A percentile compares a stretch with the other conserved stretches of the same genome.
Conservation (phyloP, 2,113 vertebrate species). For the Orthonyx spaldingii region DNA sequence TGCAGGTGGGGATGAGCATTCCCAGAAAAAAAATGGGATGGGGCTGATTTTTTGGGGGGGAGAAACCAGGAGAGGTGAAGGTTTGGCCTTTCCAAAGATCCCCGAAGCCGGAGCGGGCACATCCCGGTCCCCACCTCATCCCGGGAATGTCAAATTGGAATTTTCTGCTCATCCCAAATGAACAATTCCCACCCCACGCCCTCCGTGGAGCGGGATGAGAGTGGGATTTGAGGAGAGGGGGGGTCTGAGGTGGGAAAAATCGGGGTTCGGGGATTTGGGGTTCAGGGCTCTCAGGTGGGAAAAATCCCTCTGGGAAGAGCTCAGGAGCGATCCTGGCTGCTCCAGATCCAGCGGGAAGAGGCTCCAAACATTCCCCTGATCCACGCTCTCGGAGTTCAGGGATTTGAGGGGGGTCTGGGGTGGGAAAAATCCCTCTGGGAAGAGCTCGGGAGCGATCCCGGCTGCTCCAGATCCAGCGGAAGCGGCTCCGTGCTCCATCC, state of each 20-base stretch:
- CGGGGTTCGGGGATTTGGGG: too few relatives aligned
- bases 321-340: too few relatives aligned
- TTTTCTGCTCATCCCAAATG: too few relatives aligned
- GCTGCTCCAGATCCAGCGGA: not conserved
- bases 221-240: rapidly evolving
- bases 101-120: not conserved
- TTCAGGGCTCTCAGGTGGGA: too few relatives aligned
- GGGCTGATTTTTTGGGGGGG: not conserved
- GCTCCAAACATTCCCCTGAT: too few relatives aligned
- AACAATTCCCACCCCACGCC: too few relatives aligned
- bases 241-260: too few relatives aligned
- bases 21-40: not conserved
- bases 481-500: too few relatives aligned
- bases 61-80: rapidly evolving
- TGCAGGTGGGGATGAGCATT: not conserved
- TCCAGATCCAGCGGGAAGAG: too few relatives aligned
- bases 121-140: not conserved
- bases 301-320: too few relatives aligned
- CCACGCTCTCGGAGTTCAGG: too few relatives aligned
- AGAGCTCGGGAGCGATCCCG: not conserved
- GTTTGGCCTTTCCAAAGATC: not conserved
- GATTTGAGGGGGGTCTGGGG: too few relatives aligned
- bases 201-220: not conserved
- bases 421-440: rapidly evolving
- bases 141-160: not conserved